These are phyloP conservation scores for Panthera tigris DNA, from an alignment of 2,113 vertebrate species.

Conservation along the genomic window DNA sequence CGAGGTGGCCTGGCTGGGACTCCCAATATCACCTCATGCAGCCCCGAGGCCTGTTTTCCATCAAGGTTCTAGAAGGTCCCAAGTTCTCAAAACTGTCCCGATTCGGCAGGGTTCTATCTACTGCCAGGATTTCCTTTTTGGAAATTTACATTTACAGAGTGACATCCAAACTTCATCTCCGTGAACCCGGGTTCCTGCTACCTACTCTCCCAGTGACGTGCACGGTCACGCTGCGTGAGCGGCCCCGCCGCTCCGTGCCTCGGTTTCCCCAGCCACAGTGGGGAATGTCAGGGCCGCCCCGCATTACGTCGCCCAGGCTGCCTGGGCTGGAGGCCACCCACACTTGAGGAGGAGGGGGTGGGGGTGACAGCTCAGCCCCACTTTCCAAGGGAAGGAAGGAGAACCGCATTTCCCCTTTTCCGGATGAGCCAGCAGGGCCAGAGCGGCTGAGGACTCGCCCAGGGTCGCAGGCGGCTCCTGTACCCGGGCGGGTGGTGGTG, in stretches of 20 bases:
- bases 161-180: rapidly evolving
- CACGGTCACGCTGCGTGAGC: rapidly evolving
- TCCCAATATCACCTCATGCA: rapidly evolving
- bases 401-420: neutral
- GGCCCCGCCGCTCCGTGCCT: neutral
- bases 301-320: neutral
- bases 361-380: neutral
- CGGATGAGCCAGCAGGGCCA: neutral
- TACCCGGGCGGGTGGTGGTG: neutral
- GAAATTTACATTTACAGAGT: rapidly evolving
- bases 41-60: neutral
- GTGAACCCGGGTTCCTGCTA: neutral
- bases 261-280: neutral
- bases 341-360: neutral
- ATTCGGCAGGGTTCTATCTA: neutral
- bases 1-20: neutral
- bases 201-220: no score
- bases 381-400: neutral
- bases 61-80: neutral
- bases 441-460: neutral
- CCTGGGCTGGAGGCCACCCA: neutral
- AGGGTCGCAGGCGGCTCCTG: neutral
- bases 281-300: no score
- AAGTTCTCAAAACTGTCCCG: neutral
- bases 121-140: neutral